Percentiles rank a stretch among this genome's conserved stretches.
Evolutionary conservation across 2,113 vertebrate genomes (phyloP).

Genomic region (Galeopterus variegatus): DNA sequence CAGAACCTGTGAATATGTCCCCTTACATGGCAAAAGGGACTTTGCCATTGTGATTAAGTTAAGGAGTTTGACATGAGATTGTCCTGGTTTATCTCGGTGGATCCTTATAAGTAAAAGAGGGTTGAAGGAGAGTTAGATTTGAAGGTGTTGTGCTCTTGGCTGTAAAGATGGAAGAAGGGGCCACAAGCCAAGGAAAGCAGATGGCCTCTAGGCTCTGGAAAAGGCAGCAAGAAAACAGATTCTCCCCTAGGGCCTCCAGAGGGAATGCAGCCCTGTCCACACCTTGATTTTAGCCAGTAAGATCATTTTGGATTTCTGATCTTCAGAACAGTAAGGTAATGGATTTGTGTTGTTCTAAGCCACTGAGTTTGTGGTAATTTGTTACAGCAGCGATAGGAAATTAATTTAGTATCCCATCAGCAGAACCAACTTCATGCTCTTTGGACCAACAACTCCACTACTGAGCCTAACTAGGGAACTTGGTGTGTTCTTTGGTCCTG

Average conservation of each 20-base stretch:
- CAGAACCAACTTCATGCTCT: background rate
- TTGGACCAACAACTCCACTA: accelerated
- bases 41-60: background rate
- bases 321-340: background rate
- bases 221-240: background rate
- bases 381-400: background rate
- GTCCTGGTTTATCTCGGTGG: background rate
- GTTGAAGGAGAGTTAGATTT: background rate
- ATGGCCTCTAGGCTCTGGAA: background rate
- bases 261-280: background rate
- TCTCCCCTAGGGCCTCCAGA: background rate
- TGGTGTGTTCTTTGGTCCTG: accelerated
- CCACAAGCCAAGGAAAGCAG: background rate
- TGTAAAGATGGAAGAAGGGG: background rate
- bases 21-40: background rate
- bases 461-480: background rate
- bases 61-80: background rate
- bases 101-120: background rate
- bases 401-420: accelerated
- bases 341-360: background rate
- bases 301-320: background rate
- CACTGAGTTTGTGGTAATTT: background rate
- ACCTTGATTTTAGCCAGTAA: too few species aligned
- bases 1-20: background rate
- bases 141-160: background rate